A percentile compares a stretch with the other conserved stretches of the same genome.
These are phyloP conservation scores for Dendrocopos noguchii DNA, from an alignment of 2,113 vertebrate species.

Conservation along the genomic window DNA sequence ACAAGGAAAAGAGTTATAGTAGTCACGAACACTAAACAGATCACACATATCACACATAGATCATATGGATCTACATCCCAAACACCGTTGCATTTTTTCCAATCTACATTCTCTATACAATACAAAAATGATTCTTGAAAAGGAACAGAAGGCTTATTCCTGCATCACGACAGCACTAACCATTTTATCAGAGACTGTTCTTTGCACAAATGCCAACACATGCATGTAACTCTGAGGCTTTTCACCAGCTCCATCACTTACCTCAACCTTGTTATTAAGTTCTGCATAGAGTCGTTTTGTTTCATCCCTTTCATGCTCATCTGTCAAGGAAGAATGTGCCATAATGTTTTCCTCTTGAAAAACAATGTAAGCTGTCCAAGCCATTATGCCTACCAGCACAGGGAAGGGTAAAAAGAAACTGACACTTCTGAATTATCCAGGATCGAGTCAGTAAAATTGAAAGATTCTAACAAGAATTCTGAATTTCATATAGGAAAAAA, in stretches of 20 bases:
- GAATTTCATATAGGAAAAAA: not conserved
- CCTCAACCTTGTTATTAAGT: conserved; percentile 85
- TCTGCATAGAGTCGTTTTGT: conserved; percentile 83
- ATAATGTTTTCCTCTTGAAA: not conserved
- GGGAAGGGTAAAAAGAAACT: not conserved
- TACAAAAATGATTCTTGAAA: not conserved
- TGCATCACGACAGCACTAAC: not conserved
- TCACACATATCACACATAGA: not conserved
- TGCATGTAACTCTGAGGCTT: not conserved
- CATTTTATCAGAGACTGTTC: not conserved
- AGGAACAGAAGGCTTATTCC: not conserved
- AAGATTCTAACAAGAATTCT: not conserved
- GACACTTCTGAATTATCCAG: not conserved
- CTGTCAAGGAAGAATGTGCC: conserved; percentile 70
- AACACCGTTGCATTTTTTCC: not conserved
- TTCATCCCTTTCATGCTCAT: conserved; percentile 92
- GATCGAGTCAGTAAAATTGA: not conserved
- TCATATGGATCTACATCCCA: not conserved
- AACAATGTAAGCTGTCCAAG: not conserved
- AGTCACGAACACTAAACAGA: not conserved
- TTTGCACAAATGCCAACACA: not conserved
- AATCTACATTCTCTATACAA: not conserved
- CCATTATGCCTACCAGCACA: not conserved
- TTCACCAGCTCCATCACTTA: conserved; percentile 61
- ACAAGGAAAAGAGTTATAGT: not conserved